Evolutionary conservation across 2,113 vertebrate genomes (phyloP).

Genomic region (Nothocercus julius): DNA sequence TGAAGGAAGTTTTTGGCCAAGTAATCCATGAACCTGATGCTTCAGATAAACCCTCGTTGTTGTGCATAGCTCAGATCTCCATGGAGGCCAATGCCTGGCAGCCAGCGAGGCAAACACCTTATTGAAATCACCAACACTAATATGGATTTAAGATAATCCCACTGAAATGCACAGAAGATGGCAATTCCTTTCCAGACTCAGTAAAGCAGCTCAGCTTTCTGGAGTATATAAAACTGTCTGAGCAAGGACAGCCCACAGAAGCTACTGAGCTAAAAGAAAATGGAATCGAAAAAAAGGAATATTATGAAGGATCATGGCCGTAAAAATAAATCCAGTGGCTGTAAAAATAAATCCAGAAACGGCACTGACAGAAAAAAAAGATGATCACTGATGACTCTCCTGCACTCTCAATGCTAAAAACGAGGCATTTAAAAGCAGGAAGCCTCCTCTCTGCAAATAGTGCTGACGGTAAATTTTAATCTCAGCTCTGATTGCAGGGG

Average conservation of each 20-base stretch:
- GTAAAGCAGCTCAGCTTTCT: neutral
- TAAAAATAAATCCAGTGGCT: slow-evolving; percentile 56
- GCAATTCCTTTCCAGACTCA: neutral
- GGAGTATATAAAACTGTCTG: neutral
- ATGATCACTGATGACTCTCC: slow-evolving; percentile 46
- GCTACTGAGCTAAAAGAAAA: slow-evolving; percentile 39
- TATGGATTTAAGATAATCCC: neutral
- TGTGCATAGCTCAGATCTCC: rapidly evolving
- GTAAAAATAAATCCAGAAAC: slow-evolving; percentile 40
- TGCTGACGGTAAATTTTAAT: slow-evolving; percentile 33
- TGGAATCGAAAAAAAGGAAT: neutral
- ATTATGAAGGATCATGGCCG: slow-evolving; percentile 32
- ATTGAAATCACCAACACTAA: neutral
- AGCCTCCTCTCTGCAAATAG: slow-evolving; percentile 47
- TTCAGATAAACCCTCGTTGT: neutral
- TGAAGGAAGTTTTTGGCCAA: neutral
- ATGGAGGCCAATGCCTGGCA: rapidly evolving
- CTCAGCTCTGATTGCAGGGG: neutral
- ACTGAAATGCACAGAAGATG: neutral
- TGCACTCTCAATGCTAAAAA: slow-evolving; percentile 9
- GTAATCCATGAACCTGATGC: neutral
- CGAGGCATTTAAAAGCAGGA: neutral
- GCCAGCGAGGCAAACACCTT: neutral
- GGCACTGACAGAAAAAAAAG: slow-evolving; percentile 38
- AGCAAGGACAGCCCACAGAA: slow-evolving; percentile 30